Conservation (phyloP, 2,797 vertebrate genomes). For the Otolemur crassicaudatus region DNA sequence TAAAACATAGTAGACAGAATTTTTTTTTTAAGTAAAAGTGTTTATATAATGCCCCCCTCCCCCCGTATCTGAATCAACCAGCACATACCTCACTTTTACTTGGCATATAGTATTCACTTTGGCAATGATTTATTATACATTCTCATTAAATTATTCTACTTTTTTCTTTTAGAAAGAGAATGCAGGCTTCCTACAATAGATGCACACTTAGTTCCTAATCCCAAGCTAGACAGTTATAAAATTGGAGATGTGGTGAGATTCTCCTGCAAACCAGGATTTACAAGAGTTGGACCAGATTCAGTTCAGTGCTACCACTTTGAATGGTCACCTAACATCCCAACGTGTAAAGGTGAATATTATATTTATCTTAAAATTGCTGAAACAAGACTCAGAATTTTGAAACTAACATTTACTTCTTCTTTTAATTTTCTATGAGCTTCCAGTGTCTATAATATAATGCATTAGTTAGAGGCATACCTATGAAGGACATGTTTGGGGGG, state of each 20-base stretch:
- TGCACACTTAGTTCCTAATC: rapidly evolving
- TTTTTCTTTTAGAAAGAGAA: constrained; percentile 74
- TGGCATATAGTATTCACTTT: neutral
- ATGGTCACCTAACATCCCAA: constrained; percentile 85
- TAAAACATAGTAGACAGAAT: neutral
- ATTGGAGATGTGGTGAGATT: constrained; percentile 82
- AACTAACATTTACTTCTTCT: neutral
- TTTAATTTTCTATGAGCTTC: neutral
- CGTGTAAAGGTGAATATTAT: constrained; percentile 83
- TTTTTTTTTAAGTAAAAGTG: neutral
- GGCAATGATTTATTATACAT: neutral
- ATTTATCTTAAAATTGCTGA: neutral
- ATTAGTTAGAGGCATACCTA: neutral
- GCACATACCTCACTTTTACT: neutral
- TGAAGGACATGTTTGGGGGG: rapidly evolving
- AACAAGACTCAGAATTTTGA: neutral
- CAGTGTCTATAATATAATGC: neutral
- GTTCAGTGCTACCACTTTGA: constrained; percentile 87
- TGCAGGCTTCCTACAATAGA: constrained; percentile 51
- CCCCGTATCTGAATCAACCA: neutral
- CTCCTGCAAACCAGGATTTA: constrained; percentile 8
- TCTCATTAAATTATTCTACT: constrained; percentile 31
- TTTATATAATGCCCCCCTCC: neutral
- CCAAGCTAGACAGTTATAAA: neutral
- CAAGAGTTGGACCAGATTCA: constrained; percentile 82